phyloP scores from a whole-genome alignment of 2,113 vertebrate genomes.

The Anguilla japonica region DNA sequence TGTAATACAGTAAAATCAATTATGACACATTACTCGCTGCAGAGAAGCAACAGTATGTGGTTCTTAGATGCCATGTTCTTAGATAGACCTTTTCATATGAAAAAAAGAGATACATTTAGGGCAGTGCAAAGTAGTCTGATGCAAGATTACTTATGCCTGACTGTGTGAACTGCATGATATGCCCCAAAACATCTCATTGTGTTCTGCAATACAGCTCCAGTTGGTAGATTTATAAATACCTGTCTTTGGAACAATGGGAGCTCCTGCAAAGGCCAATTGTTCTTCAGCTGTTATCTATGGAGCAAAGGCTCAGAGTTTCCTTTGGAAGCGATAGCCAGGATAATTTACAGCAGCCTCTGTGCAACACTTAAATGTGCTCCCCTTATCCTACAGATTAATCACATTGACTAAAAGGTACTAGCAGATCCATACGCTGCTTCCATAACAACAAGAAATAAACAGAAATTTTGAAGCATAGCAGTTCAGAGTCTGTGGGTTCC shows the following conservation, averaged over 20 bases:
- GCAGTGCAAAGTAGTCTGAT: constrained; percentile 20
- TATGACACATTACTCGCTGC: not conserved
- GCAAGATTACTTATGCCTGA: constrained; percentile 41
- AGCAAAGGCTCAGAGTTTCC: constrained; percentile 46
- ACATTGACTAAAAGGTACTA: constrained; percentile 59
- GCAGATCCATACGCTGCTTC: constrained; percentile 59
- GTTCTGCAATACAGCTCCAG: constrained; percentile 34
- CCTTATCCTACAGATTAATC: constrained; percentile 52
- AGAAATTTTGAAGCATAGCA: constrained; percentile 48
- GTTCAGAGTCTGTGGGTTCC: constrained; percentile 30
- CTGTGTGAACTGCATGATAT: constrained; percentile 34
- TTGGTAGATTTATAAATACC: constrained; percentile 51
- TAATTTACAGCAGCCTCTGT: constrained; percentile 61
- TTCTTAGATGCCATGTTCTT: not conserved
- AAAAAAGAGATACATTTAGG: not conserved
- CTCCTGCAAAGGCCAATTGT: constrained; percentile 58
- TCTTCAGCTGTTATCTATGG: constrained; percentile 60
- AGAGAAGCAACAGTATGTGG: not conserved
- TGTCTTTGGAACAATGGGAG: constrained; percentile 55
- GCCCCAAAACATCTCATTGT: constrained; percentile 37
- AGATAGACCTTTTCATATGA: not conserved
- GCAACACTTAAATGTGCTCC: constrained; percentile 39
- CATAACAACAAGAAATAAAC: constrained; percentile 29
- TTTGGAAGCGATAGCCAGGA: constrained; percentile 46
- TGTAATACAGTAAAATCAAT: not conserved